Evolutionary conservation across 1,140 invertebrate species (phyloP), one percentile per base, ranked within the genome.

Genomic region (Rhynchophorus ferrugineus): DNA sequence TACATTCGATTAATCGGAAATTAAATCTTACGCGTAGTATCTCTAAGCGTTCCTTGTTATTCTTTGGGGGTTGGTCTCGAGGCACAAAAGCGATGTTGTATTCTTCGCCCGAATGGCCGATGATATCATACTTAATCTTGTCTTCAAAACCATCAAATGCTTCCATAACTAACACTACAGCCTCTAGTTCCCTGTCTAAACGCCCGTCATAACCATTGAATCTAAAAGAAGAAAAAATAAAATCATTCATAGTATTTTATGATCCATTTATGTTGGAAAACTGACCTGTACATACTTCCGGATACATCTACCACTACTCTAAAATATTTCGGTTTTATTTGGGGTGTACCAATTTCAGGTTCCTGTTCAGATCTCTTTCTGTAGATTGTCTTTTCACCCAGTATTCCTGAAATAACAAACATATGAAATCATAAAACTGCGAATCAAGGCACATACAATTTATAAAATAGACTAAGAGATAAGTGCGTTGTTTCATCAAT

Each of bases 161-260:
- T 73, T 98, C 93, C 85, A 96, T 95, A 1, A 96, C 79, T 72
- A 98, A 81, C 1, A 96, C 81, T 2, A 90, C 85, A 0, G 91
- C 88, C 70, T 98, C 94, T 73, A 98, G 78, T 60, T 94, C 84
- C 57, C 92, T 78, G 68, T 96, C 89, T 36, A 98, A 75, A 45
- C 95, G 78, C 11, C 89, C 84, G 74, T 98, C 95, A 69, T 95
- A 91, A 0, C 89, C 84, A 69, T 95, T 94, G 64, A 95, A 95
- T 60, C 84, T 80, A 54, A 34, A 57, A 62, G 55, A 36, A 41
- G 7, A 13, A 18, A 35, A 35, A 19, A 9, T 7, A 13, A 41
- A 42, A 29, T 29, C 5, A 29, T 29, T 29, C 19, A 29, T 44
- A 44, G 6, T 37, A 44, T 14, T 33, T 34, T 35, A 14, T 41